Conservation (phyloP, 1,140 invertebrate genomes). For the Leptestheria dahalacensis region DNA sequence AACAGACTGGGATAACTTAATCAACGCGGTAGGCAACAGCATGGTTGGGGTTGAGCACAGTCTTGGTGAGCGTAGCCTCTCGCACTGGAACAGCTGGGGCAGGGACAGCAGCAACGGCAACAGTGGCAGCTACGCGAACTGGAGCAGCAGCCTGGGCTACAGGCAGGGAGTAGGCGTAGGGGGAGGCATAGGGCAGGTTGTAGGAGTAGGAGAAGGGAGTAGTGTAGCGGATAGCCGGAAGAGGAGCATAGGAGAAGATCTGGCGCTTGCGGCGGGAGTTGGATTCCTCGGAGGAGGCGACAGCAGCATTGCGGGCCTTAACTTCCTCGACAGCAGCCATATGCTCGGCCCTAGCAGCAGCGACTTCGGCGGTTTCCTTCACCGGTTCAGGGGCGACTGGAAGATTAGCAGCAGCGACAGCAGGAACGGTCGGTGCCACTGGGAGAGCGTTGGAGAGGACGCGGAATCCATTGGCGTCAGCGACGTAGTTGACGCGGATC, state of each 20-base stretch:
- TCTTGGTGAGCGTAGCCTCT: conserved; percentile 28
- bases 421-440: conserved; percentile 12
- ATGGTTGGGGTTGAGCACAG: conserved; percentile 29
- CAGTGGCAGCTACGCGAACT: conserved; percentile 11
- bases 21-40: conserved; percentile 29
- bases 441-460: conserved; percentile 21
- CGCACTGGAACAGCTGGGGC: conserved; percentile 24
- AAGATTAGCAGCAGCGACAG: conserved; percentile 22
- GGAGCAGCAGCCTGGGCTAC: conserved; percentile 11
- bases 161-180: conserved; percentile 8
- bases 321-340: conserved; percentile 12
- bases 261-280: conserved; percentile 3
- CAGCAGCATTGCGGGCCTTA: neutral
- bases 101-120: conserved; percentile 22
- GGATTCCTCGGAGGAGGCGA: neutral
- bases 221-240: neutral
- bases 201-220: neutral
- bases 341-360: conserved; percentile 11
- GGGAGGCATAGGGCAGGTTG: neutral
- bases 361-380: neutral
- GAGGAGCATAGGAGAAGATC: neutral
- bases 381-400: conserved; percentile 2
- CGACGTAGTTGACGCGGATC: conserved; percentile 27
- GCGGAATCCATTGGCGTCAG: conserved; percentile 21
- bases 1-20: conserved; percentile 19